phyloP scores from a whole-genome alignment of 2,113 vertebrate genomes.

The Pollachius pollachius region DNA sequence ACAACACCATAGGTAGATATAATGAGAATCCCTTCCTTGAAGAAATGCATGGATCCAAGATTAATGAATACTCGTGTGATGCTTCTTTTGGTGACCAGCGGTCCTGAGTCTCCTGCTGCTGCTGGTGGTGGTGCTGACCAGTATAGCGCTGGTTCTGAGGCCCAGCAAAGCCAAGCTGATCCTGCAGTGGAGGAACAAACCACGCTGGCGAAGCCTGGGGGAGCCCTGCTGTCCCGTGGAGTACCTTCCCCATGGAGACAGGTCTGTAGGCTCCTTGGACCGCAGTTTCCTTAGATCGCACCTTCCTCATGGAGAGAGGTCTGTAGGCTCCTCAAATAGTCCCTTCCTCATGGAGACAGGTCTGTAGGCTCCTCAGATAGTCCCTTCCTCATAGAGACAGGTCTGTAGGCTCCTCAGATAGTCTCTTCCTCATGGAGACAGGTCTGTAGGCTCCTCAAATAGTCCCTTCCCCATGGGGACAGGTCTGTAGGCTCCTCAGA shows the following conservation, averaged over 20 bases:
- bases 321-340: background rate
- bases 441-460: no score
- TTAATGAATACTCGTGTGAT: background rate
- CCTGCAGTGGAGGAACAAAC: constrained; percentile 72
- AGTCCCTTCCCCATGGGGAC: no score
- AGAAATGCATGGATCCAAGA: no score
- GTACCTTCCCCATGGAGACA: constrained; percentile 70
- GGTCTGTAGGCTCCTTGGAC: constrained; percentile 50
- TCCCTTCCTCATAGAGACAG: no score
- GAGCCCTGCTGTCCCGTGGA: constrained; percentile 72
- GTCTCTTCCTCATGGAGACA: no score
- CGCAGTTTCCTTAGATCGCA: no score
- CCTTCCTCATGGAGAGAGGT: no score
- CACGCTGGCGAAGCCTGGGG: constrained; percentile 85
- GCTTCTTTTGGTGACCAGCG: constrained; percentile 29
- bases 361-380: no score
- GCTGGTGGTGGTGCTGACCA: constrained; percentile 69
- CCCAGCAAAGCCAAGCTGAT: constrained; percentile 59
- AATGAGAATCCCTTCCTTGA: background rate
- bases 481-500: no score
- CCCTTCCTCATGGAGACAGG: background rate
- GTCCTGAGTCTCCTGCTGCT: constrained; percentile 75
- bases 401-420: no score
- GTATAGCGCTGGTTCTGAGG: constrained; percentile 77
- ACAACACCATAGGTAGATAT: no score